These are phyloP conservation scores for Etia nguti DNA, from an alignment of 2,113 vertebrate species.

Conservation along the genomic window DNA sequence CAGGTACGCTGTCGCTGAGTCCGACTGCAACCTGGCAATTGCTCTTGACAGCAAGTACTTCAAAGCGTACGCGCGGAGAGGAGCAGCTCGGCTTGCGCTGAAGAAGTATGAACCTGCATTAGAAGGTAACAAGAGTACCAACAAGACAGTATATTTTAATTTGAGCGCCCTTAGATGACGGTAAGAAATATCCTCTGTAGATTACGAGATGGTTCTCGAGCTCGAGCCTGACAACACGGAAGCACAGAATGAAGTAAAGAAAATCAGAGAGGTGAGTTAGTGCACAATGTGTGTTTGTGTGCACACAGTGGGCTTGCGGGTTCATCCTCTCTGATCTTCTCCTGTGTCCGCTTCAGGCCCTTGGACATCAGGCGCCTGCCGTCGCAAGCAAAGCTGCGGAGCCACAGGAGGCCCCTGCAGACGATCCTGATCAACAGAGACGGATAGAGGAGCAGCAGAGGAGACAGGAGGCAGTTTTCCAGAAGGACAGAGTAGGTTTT, in stretches of 20 bases:
- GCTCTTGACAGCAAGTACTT: constrained; percentile 82
- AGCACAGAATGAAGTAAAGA: constrained; percentile 83
- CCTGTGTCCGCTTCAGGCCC: constrained; percentile 9
- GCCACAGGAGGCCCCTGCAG: neutral
- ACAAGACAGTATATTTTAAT: neutral
- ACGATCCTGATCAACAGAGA: constrained; percentile 56
- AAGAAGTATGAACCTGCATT: constrained; percentile 82
- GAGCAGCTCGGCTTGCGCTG: constrained; percentile 81
- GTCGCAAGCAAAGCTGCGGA: neutral
- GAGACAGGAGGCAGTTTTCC: constrained; percentile 83
- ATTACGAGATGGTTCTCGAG: constrained; percentile 87
- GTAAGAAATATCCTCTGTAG: constrained; percentile 53
- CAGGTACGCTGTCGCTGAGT: constrained; percentile 90
- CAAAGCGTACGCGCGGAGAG: constrained; percentile 86
- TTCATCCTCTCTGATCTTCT: neutral
- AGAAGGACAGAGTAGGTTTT: constrained; percentile 86
- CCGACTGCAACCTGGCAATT: constrained; percentile 92
- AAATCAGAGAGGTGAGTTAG: constrained; percentile 77
- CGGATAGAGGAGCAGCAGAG: constrained; percentile 71
- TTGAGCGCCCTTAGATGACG: neutral
- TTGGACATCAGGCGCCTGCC: neutral
- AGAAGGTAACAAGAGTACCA: constrained; percentile 71
- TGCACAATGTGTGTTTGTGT: rapidly evolving
- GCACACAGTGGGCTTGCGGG: rapidly evolving
- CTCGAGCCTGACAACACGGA: constrained; percentile 85